Base-by-base conservation (phyloP, 2,113 vertebrate species). In the Turnix velox region DNA sequence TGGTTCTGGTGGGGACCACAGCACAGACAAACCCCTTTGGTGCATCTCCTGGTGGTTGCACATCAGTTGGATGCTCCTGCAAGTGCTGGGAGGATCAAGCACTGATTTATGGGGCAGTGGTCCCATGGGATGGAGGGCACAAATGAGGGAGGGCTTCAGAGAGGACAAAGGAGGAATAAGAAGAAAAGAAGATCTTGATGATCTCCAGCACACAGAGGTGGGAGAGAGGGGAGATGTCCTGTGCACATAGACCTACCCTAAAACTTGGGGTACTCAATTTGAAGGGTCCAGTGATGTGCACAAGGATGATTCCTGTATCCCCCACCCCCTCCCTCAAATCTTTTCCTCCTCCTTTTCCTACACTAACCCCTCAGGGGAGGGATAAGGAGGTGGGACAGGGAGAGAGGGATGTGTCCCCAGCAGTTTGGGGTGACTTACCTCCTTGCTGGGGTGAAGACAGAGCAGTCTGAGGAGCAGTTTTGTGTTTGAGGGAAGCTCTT, bases 391-490 rank as follows among this genome's bases (percentile, higher is more conserved):
- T 54, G 61, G 33, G 30, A 30, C 30, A 74, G 24, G 23, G 52
- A 83, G 22, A n/a, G 33, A 61, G n/a, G 3, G 23, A 8, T 12
- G 19, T 57, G 43, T 54, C 15, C 76, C 30, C 61, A 39, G 61
- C 39, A 25, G 1, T 37, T 24, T 12, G 17, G 52, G 33, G 13
- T 42, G 40, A 74, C 96, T 93, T 96, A 96, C 96, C 96, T 93
- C 8, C 8, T 28, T 37, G 57, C 30, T 63, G 30, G 24, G 31
- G 7, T 43, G 72, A 72, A 54, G 57, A 24, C 11, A 58, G 67
- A 59, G 7, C 22, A n/a, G 35, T 9, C 37, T 15, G 37, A 73
- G 20, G 31, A 86, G 84, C 69, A 37, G 73, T 14, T 85, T 48
- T 9, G 42, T 52, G 42, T 52, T 65, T 65, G 46, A 46, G 75